Conservation (phyloP, 2,888 invertebrate genomes). For the Papilio demoleus region DNA sequence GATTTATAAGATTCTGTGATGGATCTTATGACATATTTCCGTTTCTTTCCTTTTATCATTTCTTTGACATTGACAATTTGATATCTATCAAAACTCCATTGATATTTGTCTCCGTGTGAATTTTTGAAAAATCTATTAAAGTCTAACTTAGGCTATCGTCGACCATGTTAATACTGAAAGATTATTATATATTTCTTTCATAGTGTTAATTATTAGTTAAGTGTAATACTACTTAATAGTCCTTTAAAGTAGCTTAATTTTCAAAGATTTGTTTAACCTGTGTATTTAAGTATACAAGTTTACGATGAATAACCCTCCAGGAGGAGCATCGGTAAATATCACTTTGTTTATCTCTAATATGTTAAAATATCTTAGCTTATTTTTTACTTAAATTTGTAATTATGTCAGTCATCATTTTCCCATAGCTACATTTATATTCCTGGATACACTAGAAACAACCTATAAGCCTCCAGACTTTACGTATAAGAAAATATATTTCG, state of each 20-base stretch:
- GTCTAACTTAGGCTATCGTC: background rate
- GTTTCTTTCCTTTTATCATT: background rate
- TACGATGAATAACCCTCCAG: conserved; percentile 48
- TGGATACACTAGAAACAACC: background rate
- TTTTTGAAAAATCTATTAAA: background rate
- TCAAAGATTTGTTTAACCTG: background rate
- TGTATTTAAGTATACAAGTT: conserved; percentile 21
- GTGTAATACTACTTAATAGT: background rate
- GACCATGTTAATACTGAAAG: background rate
- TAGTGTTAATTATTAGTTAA: background rate
- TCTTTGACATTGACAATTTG: background rate
- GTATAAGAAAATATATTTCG: no score
- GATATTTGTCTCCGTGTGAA: background rate
- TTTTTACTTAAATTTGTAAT: background rate
- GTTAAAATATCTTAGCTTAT: background rate
- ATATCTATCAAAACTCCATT: background rate
- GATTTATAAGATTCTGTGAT: no score
- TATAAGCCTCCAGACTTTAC: no score
- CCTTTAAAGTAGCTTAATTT: background rate
- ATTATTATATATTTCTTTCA: background rate
- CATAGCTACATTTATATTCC: background rate
- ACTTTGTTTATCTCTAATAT: conserved; percentile 18
- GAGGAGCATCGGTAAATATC: conserved; percentile 45
- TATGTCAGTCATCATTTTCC: background rate
- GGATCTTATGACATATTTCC: no score